phyloP scores from a whole-genome alignment of 2,797 vertebrate genomes.

The Gallirallus australis region DNA sequence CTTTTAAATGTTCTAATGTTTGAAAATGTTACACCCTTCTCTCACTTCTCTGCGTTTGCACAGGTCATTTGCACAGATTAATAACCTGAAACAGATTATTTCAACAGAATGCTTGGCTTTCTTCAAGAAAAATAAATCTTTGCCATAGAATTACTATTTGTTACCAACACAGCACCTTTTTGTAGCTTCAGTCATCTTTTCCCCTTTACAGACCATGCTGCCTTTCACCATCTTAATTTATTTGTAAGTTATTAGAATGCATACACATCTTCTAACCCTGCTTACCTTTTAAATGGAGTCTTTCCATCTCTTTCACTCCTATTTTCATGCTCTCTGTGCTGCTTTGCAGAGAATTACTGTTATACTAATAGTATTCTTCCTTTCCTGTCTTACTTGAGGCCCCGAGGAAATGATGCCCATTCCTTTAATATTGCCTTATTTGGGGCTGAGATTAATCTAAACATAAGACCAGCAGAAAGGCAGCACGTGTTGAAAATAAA shows the following conservation, averaged over 20 bases:
- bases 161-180: neutral
- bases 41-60: neutral
- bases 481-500: neutral
- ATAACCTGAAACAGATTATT: neutral
- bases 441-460: neutral
- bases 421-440: neutral
- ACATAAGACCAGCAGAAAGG: neutral
- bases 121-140: neutral
- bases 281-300: neutral
- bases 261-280: neutral
- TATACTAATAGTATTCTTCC: neutral
- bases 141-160: neutral
- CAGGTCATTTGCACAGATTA: neutral
- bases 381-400: neutral
- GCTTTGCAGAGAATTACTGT: neutral
- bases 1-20: neutral
- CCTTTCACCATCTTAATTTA: constrained; percentile 33
- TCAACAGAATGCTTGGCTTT: neutral
- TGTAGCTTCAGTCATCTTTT: neutral
- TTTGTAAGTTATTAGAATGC: constrained; percentile 15
- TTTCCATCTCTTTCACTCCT: neutral
- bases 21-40: neutral
- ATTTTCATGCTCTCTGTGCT: neutral
- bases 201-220: neutral
- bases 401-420: neutral